These are phyloP conservation scores for Spodoptera littoralis DNA, from an alignment of 2,888 invertebrate species.

Conservation along the genomic window DNA sequence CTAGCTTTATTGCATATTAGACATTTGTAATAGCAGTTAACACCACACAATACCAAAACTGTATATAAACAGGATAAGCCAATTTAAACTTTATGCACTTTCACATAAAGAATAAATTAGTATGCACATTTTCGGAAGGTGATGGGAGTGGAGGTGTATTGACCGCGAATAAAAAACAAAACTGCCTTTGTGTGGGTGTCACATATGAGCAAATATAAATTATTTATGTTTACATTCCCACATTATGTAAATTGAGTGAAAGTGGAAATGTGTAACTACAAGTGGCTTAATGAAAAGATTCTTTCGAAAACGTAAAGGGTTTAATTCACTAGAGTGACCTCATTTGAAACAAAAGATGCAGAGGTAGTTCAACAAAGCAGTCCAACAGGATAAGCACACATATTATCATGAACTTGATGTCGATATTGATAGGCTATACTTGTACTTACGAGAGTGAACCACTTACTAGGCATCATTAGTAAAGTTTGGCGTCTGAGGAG, in stretches of 20 bases:
- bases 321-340: slow-evolving; percentile 62
- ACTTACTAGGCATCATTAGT: slow-evolving; percentile 98
- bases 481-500: slow-evolving; percentile 97
- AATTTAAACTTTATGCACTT: slow-evolving; percentile 45
- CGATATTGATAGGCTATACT: slow-evolving; percentile 21
- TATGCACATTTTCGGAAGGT: slow-evolving; percentile 48
- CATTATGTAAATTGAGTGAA: slow-evolving; percentile 55
- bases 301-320: slow-evolving; percentile 36
- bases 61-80: slow-evolving; percentile 20
- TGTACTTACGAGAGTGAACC: slow-evolving; percentile 45
- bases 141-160: slow-evolving; percentile 54
- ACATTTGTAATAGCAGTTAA: slow-evolving; percentile 27
- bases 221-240: slow-evolving; percentile 27
- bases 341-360: slow-evolving; percentile 69
- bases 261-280: slow-evolving; percentile 35
- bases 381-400: slow-evolving; percentile 39
- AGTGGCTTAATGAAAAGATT: slow-evolving; percentile 28
- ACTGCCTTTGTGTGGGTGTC: slow-evolving; percentile 42
- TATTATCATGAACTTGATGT: slow-evolving; percentile 5
- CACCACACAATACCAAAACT: slow-evolving; percentile 38
- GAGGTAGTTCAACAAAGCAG: slow-evolving; percentile 63
- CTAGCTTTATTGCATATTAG: slow-evolving; percentile 24
- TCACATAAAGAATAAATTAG: slow-evolving; percentile 47
- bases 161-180: slow-evolving; percentile 49
- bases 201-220: slow-evolving; percentile 25